Evolutionary conservation across 1,140 invertebrate species (phyloP).

Genomic region (Ridgeia piscesae): DNA sequence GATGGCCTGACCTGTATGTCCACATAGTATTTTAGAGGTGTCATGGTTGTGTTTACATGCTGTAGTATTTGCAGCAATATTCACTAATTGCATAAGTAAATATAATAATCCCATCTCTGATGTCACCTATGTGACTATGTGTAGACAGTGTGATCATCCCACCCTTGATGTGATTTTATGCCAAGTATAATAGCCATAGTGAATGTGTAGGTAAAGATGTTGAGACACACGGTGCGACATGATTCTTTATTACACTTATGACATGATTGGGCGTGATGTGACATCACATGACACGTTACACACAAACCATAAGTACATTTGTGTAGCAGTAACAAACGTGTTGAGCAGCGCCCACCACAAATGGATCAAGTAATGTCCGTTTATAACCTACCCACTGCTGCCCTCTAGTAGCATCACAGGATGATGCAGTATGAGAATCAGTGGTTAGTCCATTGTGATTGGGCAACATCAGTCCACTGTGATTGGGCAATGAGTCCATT

Average conservation of each 20-base stretch:
- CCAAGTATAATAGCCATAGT: not conserved
- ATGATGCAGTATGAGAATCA: not conserved
- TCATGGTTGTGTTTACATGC: no score
- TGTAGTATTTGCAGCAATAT: no score
- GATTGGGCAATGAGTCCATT: not conserved
- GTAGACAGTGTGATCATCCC: no score
- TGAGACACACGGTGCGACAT: not conserved
- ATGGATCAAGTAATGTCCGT: not conserved
- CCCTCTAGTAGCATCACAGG: no score
- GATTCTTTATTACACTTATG: not conserved
- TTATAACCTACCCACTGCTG: not conserved
- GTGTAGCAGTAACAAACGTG: not conserved
- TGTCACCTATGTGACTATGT: no score
- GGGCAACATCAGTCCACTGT: no score
- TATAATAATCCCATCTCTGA: no score
- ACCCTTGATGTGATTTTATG: no score
- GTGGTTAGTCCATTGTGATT: no score
- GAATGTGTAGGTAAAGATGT: not conserved
- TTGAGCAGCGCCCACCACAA: not conserved
- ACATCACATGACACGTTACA: not conserved
- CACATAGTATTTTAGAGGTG: no score
- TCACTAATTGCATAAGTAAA: no score
- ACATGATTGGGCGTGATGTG: not conserved
- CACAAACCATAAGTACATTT: not conserved
- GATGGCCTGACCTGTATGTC: no score